Conservation (phyloP, 2,797 vertebrate species). For the Myoxocephalus aenaeus region DNA sequence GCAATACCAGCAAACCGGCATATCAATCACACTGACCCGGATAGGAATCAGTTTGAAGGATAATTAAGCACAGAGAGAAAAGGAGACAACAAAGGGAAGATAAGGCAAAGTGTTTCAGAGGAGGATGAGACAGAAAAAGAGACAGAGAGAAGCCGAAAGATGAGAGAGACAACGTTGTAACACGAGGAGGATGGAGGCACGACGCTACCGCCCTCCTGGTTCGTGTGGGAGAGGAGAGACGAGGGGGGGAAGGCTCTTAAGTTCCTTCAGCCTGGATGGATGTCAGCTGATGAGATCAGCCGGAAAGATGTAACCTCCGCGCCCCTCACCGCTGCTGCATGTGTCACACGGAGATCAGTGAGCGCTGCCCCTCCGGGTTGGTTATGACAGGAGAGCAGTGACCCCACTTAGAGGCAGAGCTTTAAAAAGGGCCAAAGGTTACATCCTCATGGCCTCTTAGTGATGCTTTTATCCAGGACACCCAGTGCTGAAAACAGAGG, state of each 20-base stretch:
- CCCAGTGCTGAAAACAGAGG: not conserved
- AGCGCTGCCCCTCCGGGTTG: not conserved
- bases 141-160: slow-evolving; percentile 9
- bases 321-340: not conserved
- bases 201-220: slow-evolving; percentile 2
- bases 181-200: slow-evolving; percentile 25
- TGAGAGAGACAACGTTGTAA: slow-evolving; percentile 25
- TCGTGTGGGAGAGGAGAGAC: slow-evolving; percentile 25
- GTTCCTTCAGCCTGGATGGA: slow-evolving; percentile 34
- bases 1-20: not conserved
- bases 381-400: slow-evolving; percentile 24
- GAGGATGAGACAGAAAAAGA: slow-evolving; percentile 12
- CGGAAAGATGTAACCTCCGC: slow-evolving; percentile 19
- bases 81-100: not conserved
- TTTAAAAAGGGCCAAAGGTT: not conserved
- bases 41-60: not conserved
- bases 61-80: not conserved
- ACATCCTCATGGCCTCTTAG: not conserved
- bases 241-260: slow-evolving; percentile 27
- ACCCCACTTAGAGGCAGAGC: slow-evolving; percentile 15
- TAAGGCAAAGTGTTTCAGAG: slow-evolving; percentile 3
- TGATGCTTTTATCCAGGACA: not conserved
- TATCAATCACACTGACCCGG: not conserved
- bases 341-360: slow-evolving; percentile 16
- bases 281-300: slow-evolving; percentile 42